Evolutionary conservation across 2,797 vertebrate genomes (phyloP).

Genomic region (Cyprinella venusta): DNA sequence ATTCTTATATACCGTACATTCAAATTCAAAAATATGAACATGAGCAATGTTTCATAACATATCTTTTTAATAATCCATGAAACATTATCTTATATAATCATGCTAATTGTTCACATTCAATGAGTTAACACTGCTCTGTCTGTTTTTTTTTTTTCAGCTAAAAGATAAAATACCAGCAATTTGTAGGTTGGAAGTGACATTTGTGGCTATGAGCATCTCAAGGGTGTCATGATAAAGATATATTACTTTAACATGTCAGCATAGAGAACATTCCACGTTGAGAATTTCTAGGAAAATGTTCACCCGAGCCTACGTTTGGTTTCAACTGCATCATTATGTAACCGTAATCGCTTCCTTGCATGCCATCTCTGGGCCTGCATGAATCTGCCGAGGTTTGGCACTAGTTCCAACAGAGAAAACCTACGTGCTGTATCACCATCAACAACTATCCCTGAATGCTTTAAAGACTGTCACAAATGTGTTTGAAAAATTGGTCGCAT

Average conservation of each 20-base stretch:
- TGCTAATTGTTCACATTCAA: not conserved
- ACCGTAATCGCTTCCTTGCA: not conserved
- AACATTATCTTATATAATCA: not conserved
- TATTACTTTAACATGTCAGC: conserved; percentile 14
- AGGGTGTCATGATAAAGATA: conserved; percentile 9
- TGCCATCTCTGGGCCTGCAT: conserved; percentile 6
- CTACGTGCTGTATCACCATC: conserved; percentile 14
- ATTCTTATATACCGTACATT: not conserved
- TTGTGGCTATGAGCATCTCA: not conserved
- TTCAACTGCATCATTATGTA: conserved; percentile 33
- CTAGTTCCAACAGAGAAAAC: conserved; percentile 18
- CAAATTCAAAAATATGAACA: not conserved
- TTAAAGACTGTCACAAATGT: conserved; percentile 15
- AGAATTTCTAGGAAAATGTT: conserved; percentile 21
- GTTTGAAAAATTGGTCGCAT: not conserved
- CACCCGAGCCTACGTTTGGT: not conserved
- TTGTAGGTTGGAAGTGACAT: not conserved
- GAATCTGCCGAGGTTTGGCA: conserved; percentile 20
- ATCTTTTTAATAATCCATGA: not conserved
- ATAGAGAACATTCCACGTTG: conserved; percentile 26
- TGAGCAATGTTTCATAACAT: not conserved
- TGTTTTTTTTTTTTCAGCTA: not conserved
- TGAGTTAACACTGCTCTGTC: not conserved
- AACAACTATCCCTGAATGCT: not conserved
- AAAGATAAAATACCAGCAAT: not conserved